Base-by-base conservation (phyloP, 2,113 vertebrate genomes). In the Mystacornis crossleyi region DNA sequence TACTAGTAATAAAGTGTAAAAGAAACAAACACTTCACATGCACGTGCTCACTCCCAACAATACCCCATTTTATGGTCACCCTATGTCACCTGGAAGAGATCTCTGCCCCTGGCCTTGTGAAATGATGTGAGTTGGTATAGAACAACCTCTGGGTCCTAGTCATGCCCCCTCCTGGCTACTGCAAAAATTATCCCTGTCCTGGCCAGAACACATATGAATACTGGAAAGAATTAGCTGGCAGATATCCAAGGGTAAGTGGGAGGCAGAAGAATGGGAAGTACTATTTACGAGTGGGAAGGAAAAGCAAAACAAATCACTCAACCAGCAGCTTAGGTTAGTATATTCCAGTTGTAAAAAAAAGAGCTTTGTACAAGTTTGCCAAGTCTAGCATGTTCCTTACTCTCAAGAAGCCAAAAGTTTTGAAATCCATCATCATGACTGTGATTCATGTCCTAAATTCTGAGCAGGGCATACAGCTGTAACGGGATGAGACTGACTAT, bases 41-140 rank as follows among this genome's bases (percentile, higher is more conserved):
- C 0, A 0, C 2, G 7, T 25, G 8, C 19, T 81, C 16, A 38
- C 16, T 6, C 8, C 23, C 6, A 34, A 51, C 21, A 43, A 57
- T 33, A 28, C 19, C 14, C 13, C 31, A 18, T 12, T 50, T 21
- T 14, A 48, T 14, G 0, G 0, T 18, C 2, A 1, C 3, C 1
- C 25, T 42, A 15, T 0, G 0, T 3, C 17, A 13, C 9, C 26
- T 42, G 12, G 21, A 72, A 62, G n/a, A 33, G 24, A 36, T 14
- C 9, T 9, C 33, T 58, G 28, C 2, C 23, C 18, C 15, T 13
- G 4, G 43, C 23, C 8, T 51, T 0, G 0, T 18, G 51, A 66
- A 81, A 58, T 4, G 3, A 38, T 66, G 7, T 51, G 12, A 58
- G 12, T 2, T 29, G n/a, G 15, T 51, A 16, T 17, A 51, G 18